Evolutionary conservation across 2,797 vertebrate species (phyloP), one percentile per base, ranked within the genome.

Genomic region (Phataginus tricuspis): DNA sequence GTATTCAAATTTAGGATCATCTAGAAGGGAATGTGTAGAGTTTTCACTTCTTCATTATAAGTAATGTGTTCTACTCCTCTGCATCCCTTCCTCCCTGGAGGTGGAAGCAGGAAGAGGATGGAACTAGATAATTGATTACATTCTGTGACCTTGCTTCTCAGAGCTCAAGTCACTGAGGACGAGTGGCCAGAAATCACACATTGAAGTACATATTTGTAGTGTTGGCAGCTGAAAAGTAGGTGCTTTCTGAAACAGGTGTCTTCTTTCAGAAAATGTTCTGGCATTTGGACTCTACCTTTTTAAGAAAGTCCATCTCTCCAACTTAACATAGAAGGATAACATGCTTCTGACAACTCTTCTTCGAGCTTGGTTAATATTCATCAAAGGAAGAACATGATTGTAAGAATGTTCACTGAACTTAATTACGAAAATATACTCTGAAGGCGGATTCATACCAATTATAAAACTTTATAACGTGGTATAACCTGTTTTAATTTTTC

Each of bases 401-500:
- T 68, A 34, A 85, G 23, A 25, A 66, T 37, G 68, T 29, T 75
- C 15, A 45, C 3, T 61, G 64, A 68, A 19, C 51, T 64, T 75
- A 27, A n/a, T n/a, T 29, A 53, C 29, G 45, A 42, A 90, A 55
- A 66, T 27, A 37, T 18, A 49, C 63, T 34, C 6, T 75, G 66
- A 18, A 37, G 5, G 19, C 72, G 51, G 29, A 45, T 27, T 86
- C 16, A 9, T 2, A 29, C 14, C 13, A 45, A 31, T 64, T 53
- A 37, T 25, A 64, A n/a, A 74, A 29, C 16, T n/a, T 90, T 37
- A 59, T 85, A 71, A 68, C 31, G 18, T 21, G 72, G 31, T 61
- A 27, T 8, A 19, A 29, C 19, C 19, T 59, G 8, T 59, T 87
- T 90, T 82, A 83, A 9, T 59, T 89, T 45, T 87, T 84, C 82